Evolutionary conservation across 2,888 invertebrate species (phyloP).

Genomic region (Eubasilissa splendida): DNA sequence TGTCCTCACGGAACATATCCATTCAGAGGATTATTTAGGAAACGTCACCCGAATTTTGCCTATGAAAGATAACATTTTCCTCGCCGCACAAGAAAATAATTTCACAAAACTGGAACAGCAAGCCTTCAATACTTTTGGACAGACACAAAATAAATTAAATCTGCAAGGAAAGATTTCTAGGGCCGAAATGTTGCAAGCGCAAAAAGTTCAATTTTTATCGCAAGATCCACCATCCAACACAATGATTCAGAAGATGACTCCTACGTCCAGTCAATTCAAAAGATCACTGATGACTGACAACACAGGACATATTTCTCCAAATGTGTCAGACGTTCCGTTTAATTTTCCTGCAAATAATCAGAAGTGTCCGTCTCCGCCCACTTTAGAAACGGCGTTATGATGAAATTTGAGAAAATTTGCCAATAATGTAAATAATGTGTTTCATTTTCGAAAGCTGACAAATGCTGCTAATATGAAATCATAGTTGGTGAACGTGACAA

Average conservation of each 20-base stretch:
- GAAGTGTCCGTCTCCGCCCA: slow-evolving; percentile 67
- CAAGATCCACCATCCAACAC: slow-evolving; percentile 60
- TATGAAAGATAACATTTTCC: slow-evolving; percentile 48
- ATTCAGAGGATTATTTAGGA: slow-evolving; percentile 10
- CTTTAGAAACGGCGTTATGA: slow-evolving; percentile 79
- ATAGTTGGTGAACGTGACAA: slow-evolving; percentile 12
- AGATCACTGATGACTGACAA: background rate
- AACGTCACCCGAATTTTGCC: slow-evolving; percentile 48
- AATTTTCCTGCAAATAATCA: slow-evolving; percentile 33
- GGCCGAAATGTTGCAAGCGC: slow-evolving; percentile 74
- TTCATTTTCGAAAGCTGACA: slow-evolving; percentile 23
- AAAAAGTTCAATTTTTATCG: slow-evolving; percentile 75
- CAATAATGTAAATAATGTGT: slow-evolving; percentile 21
- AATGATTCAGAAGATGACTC: slow-evolving; percentile 48
- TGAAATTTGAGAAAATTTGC: slow-evolving; percentile 58
- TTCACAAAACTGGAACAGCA: slow-evolving; percentile 51
- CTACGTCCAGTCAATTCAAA: slow-evolving; percentile 30
- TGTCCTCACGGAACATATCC: slow-evolving; percentile 27
- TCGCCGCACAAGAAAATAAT: slow-evolving; percentile 50
- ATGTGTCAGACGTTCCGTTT: slow-evolving; percentile 15
- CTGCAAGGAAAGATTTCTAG: slow-evolving; percentile 63
- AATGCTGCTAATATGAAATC: slow-evolving; percentile 12
- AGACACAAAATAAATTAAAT: slow-evolving; percentile 43
- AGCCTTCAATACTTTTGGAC: slow-evolving; percentile 49
- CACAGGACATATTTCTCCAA: background rate